phyloP scores from a whole-genome alignment of 2,113 vertebrate genomes.

The Cololabis saira region DNA sequence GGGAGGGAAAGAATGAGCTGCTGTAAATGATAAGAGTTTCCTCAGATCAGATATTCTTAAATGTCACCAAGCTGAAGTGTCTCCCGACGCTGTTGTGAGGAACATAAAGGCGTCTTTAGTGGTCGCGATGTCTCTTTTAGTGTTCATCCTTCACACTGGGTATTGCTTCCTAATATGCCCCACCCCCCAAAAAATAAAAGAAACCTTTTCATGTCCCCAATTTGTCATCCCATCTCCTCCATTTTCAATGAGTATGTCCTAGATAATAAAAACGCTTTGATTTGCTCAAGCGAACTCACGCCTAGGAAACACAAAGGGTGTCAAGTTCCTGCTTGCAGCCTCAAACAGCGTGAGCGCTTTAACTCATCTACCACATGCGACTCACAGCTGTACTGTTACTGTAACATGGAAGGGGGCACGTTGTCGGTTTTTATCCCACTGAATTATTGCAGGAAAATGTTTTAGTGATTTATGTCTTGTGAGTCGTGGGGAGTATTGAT shows the following conservation, averaged over 20 bases:
- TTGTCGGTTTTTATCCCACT: conserved; percentile 6
- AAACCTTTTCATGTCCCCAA: conserved; percentile 37
- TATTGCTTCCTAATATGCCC: conserved; percentile 26
- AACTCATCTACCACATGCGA: conserved; percentile 21
- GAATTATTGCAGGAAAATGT: conserved; percentile 3
- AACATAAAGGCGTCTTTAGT: conserved; percentile 50
- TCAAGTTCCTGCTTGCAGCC: not conserved
- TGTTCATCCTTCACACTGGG: conserved; percentile 15
- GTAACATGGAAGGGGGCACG: not conserved
- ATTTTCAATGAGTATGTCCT: conserved; percentile 33
- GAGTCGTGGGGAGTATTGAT: conserved; percentile 3
- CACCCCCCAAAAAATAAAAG: conserved; percentile 24
- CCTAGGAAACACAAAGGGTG: conserved; percentile 14
- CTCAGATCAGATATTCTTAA: conserved; percentile 79
- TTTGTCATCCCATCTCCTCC: conserved; percentile 9
- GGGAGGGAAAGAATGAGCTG: conserved; percentile 39
- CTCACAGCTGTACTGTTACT: conserved; percentile 13
- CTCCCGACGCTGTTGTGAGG: conserved; percentile 38
- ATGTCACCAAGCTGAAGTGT: conserved; percentile 74
- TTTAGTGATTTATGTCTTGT: conserved; percentile 13
- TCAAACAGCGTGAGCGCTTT: conserved; percentile 40
- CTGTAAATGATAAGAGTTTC: conserved; percentile 67
- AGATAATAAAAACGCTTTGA: conserved; percentile 37
- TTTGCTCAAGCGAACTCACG: conserved; percentile 21
- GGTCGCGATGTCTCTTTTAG: not conserved